phyloP scores from a whole-genome alignment of 2,113 vertebrate genomes.

The Gambusia holbrooki region DNA sequence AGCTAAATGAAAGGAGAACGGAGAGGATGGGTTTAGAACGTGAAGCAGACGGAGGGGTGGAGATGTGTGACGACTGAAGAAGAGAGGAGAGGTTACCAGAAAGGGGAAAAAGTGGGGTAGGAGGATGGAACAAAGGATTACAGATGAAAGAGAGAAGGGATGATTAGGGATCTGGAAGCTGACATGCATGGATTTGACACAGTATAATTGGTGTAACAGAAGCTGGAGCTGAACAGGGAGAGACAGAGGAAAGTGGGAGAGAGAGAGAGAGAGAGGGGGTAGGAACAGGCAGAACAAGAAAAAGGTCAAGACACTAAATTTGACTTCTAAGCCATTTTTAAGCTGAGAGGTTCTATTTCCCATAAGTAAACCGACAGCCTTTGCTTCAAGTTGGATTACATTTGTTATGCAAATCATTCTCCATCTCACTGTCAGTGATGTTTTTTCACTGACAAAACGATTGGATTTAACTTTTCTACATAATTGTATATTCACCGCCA shows the following conservation, averaged over 20 bases:
- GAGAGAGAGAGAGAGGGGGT: background rate
- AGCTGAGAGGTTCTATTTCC: conserved; percentile 20
- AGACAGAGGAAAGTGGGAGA: conserved; percentile 15
- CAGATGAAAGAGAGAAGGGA: conserved; percentile 73
- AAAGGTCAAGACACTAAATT: conserved; percentile 44
- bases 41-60: conserved; percentile 44
- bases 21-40: conserved; percentile 36
- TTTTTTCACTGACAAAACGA: background rate
- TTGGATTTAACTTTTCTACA: background rate
- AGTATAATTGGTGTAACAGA: conserved; percentile 75
- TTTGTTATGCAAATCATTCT: background rate
- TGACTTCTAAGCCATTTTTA: conserved; percentile 31
- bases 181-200: conserved; percentile 79
- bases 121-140: conserved; percentile 71
- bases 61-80: conserved; percentile 46
- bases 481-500: background rate
- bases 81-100: conserved; percentile 55
- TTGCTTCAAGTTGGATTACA: conserved; percentile 1
- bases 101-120: conserved; percentile 39
- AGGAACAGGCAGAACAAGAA: conserved; percentile 22
- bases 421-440: background rate
- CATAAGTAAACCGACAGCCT: conserved; percentile 14
- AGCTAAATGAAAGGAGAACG: conserved; percentile 47
- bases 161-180: conserved; percentile 77
- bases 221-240: conserved; percentile 51